phyloP scores from a whole-genome alignment of 2,888 invertebrate species.

The Campaea margaritaria region DNA sequence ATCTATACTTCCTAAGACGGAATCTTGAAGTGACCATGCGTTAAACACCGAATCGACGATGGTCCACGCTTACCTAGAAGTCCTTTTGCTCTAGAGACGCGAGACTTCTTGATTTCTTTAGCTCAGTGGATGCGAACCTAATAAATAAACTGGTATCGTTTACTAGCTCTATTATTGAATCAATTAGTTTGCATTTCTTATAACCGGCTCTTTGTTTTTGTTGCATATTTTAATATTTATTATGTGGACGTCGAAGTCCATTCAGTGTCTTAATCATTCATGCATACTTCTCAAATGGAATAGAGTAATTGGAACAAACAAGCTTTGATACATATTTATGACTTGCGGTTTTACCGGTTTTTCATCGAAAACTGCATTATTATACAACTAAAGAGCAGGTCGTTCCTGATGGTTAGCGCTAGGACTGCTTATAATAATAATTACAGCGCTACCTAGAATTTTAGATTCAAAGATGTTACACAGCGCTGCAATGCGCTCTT shows the following conservation, averaged over 20 bases:
- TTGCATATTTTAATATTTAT: slow-evolving; percentile 38
- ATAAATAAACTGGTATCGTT: slow-evolving; percentile 16
- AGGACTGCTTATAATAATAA: too few species aligned
- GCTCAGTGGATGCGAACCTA: slow-evolving; percentile 18
- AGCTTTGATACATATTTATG: slow-evolving; percentile 13
- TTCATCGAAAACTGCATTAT: too few species aligned
- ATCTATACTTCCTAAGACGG: too few species aligned
- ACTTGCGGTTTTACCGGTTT: too few species aligned
- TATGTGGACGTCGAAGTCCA: slow-evolving; percentile 32
- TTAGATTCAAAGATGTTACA: too few species aligned
- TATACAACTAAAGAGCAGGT: too few species aligned
- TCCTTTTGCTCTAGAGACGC: slow-evolving; percentile 12
- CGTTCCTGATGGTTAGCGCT: too few species aligned
- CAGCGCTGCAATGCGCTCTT: too few species aligned
- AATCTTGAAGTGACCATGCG: neutral
- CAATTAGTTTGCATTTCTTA: slow-evolving; percentile 38
- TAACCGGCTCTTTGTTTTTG: slow-evolving; percentile 35
- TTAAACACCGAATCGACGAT: too few species aligned
- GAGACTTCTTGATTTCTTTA: slow-evolving; percentile 16
- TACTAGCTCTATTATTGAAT: slow-evolving; percentile 33
- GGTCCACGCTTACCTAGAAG: neutral
- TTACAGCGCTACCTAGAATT: too few species aligned
- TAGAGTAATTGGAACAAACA: slow-evolving; percentile 11
- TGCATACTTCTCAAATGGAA: slow-evolving; percentile 19
- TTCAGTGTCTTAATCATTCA: slow-evolving; percentile 30